Percentiles rank a stretch among this genome's conserved stretches.
Evolutionary conservation across 2,888 invertebrate species (phyloP).

Genomic region (Asteroscopus sphinx): DNA sequence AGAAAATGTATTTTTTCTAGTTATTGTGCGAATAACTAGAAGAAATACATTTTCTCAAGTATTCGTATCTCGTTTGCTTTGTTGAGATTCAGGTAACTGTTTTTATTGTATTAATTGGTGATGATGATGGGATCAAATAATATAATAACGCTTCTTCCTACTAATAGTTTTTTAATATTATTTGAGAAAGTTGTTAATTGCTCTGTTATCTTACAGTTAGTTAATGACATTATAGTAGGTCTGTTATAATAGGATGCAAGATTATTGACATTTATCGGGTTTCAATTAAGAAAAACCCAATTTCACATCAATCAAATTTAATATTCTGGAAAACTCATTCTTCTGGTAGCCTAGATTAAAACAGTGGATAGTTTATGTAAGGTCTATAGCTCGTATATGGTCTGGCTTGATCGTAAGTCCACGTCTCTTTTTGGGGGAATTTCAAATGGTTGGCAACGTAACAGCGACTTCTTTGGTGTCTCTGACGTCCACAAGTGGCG

Average conservation of each 20-base stretch:
- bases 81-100: slow-evolving; percentile 9
- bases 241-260: background rate
- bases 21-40: slow-evolving; percentile 5
- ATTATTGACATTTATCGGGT: background rate
- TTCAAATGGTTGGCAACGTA: too few species aligned
- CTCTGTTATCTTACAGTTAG: background rate
- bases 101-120: background rate
- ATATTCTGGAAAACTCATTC: too few species aligned
- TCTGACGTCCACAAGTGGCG: too few species aligned
- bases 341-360: too few species aligned
- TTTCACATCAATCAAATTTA: too few species aligned
- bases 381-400: too few species aligned
- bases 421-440: too few species aligned
- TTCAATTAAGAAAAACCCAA: background rate
- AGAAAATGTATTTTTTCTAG: too few species aligned
- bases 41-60: slow-evolving; percentile 6
- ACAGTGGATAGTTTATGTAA: too few species aligned
- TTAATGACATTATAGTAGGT: background rate
- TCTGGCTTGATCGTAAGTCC: too few species aligned
- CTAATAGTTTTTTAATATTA: background rate
- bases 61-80: slow-evolving; percentile 2
- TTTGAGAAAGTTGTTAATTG: background rate
- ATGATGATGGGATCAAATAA: background rate
- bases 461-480: too few species aligned
- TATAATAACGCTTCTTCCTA: background rate